Base-by-base conservation (phyloP, 2,888 invertebrate species). In the Tubulanus polymorphus region DNA sequence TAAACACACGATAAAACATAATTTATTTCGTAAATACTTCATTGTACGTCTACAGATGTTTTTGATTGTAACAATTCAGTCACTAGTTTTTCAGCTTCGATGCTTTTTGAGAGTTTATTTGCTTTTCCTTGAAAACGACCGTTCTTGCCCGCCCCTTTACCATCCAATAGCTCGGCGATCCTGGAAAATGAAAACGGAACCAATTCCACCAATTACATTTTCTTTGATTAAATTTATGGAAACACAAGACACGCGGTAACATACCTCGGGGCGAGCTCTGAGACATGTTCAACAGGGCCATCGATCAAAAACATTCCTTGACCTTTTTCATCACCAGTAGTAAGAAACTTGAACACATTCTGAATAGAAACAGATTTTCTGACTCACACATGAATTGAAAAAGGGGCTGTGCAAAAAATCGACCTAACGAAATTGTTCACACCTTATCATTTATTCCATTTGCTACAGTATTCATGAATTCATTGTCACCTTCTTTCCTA, bases 81-180 rank as follows among this genome's bases (percentile, higher is more conserved):
- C 1, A 76, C 60, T 23, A 73, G 58, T 37, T 67, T 64, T 53
- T 75, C 85, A 69, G 87, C 90, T 75, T 87, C 84, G 28, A 79
- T 79, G 37, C 87, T 79, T 57, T 84, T 84, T n/a, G 81, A 79
- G 65, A 89, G 74, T 68, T 87, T 87, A 3, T 82, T 83, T 0
- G 88, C 87, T 81, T 90, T 91, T 0, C 88, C 91, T 80, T 90
- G 89, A 68, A 85, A 90, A 64, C 84, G 84, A 37, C 85, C 85
- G 51, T 87, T 85, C 70, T 88, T 88, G 46, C 85, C 86, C 29
- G 86, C 87, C 8, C 91, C 91, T 80, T 90, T 90, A 2, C 87
- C 89, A 66, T 86, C 86, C 18, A 91, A 74, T 1, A 88, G 55
- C 37, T 85, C 85, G 51, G 85, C 83, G 60, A 90, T 83, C 68